Evolutionary conservation across 2,113 vertebrate genomes (phyloP).

Genomic region (Antechinus flavipes): DNA sequence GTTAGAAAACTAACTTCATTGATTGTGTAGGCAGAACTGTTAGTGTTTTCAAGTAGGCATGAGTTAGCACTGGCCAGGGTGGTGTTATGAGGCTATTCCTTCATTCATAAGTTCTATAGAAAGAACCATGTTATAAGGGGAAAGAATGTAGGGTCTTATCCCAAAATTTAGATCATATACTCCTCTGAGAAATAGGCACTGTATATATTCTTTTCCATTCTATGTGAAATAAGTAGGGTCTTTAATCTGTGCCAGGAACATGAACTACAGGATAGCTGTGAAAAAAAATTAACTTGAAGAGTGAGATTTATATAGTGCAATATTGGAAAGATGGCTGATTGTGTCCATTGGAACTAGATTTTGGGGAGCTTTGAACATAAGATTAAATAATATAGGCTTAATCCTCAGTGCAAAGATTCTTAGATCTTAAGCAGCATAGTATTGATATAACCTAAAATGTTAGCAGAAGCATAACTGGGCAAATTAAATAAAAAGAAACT

Average conservation of each 20-base stretch:
- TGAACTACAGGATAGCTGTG: background rate
- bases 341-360: background rate
- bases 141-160: background rate
- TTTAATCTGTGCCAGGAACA: background rate
- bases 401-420: background rate
- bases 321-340: background rate
- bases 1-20: background rate
- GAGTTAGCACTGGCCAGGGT: background rate
- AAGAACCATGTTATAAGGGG: background rate
- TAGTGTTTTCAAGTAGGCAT: background rate
- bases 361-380: background rate
- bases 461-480: background rate
- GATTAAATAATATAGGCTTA: background rate
- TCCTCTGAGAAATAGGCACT: background rate
- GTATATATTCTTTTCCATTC: background rate
- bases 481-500: background rate
- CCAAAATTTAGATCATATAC: background rate
- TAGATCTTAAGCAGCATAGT: background rate
- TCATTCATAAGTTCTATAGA: background rate
- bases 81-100: background rate
- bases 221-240: background rate
- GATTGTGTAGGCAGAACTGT: background rate
- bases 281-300: background rate
- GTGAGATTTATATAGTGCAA: background rate
- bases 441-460: background rate